Percentiles rank a stretch among this genome's conserved stretches.
Evolutionary conservation across 2,113 vertebrate species (phyloP).

Genomic region (Pomatostomus ruficeps): DNA sequence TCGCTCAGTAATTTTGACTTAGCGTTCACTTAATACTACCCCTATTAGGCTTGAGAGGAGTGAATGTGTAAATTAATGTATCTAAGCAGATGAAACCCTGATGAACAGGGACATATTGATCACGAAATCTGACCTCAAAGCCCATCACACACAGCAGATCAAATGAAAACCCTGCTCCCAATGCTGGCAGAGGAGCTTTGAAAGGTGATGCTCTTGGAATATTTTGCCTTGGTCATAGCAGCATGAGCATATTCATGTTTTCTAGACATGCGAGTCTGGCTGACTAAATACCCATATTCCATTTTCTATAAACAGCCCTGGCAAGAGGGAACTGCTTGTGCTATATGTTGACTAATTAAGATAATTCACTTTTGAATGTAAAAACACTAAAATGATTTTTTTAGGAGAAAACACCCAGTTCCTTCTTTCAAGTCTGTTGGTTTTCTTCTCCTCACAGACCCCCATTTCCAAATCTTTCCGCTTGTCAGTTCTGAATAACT

Average conservation of each 20-base stretch:
- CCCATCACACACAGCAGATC: not conserved
- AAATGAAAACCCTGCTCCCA: not conserved
- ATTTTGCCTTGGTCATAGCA: not conserved
- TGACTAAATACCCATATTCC: not conserved
- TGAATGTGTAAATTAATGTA: not conserved
- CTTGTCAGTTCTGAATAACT: conserved; percentile 26
- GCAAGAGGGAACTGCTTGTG: not conserved
- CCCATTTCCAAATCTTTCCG: not conserved
- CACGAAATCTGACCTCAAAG: not conserved
- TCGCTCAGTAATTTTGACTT: not conserved
- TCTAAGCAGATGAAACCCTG: not conserved
- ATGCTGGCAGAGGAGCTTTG: not conserved
- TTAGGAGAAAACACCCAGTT: not conserved
- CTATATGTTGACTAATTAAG: not conserved
- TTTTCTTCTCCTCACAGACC: not conserved
- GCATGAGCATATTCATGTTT: not conserved
- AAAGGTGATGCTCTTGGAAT: not conserved
- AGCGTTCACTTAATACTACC: not conserved
- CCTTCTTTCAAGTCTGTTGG: not conserved
- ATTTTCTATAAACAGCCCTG: not conserved
- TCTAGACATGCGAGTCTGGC: not conserved
- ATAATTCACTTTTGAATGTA: not conserved
- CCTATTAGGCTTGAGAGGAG: not conserved
- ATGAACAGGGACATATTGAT: not conserved
- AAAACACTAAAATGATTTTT: not conserved